Evolutionary conservation across 1,140 invertebrate genomes (phyloP), one percentile per base, ranked within the genome.

Genomic region (Halyomorpha halys): DNA sequence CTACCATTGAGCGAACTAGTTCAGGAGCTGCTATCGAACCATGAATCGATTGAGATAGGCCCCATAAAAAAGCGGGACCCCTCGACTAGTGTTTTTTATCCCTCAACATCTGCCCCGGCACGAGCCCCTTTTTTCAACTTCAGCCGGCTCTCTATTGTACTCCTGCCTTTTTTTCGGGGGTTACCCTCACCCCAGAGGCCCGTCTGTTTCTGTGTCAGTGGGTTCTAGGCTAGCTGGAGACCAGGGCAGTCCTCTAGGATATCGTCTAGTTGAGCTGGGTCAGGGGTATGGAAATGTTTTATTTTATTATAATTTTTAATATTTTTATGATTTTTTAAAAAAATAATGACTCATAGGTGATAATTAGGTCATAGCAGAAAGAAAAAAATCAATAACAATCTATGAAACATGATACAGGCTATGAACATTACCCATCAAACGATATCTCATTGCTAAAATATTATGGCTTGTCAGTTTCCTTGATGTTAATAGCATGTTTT

Each of bases 21-120:
- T 11, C 47, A 19, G 21, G 21, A 49, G n/a, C 47, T 18, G 47
- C 47, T 11, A 21, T 19, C n/a, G n/a, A 49, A n/a, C 21, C 4
- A 18, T 49, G 47, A 49, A 21, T 21, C n/a, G 47, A 21, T 18
- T 19, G 47, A 49, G n/a, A 19, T 18, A 49, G 47, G 21, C 11
- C 47, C 47, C 47, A 49, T 49, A 49, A 49, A 49, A 49, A 49
- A 49, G 21, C 47, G 47, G 18, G 15, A 25, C 53, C 53, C 23
- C 23, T 56, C 18, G 15, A 8, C 53, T 23, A 3, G 16, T n/a
- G 53, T 25, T 56, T 56, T 56, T 56, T 56, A 23, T 21, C 19
- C 19, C 18, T 25, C 23, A 25, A 56, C 53, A 56, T 56, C 53
- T 56, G 53, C 53, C 14, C 23, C 4, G 53, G 53, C 53, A 56